phyloP scores from a whole-genome alignment of 2,888 invertebrate species.

The Agonopterix subpropinquella region DNA sequence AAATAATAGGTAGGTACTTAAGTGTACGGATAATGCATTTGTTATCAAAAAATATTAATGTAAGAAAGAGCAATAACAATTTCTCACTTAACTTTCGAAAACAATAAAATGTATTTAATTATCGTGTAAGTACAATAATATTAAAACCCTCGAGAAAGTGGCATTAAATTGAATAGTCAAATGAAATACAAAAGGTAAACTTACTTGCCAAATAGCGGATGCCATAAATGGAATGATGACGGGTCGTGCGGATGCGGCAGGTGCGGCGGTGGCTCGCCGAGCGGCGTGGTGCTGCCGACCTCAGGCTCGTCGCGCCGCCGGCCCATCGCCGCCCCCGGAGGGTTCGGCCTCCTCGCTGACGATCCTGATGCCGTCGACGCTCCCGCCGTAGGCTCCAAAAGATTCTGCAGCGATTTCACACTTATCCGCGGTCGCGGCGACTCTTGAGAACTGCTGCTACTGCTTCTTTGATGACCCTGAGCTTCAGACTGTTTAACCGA shows the following conservation, averaged over 20 bases:
- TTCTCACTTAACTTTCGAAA: no score
- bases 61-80: no score
- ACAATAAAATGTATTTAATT: no score
- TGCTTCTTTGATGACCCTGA: constrained; percentile 34
- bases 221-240: constrained; percentile 85
- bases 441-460: constrained; percentile 47
- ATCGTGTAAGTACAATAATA: no score
- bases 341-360: constrained; percentile 36
- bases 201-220: constrained; percentile 91
- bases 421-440: constrained; percentile 76
- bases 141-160: no score
- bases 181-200: constrained; percentile 31
- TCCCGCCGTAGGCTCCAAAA: constrained; percentile 72
- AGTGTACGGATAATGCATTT: no score
- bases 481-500: constrained; percentile 50
- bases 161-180: no score
- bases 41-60: no score
- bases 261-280: constrained; percentile 59
- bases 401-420: constrained; percentile 78
- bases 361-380: constrained; percentile 38
- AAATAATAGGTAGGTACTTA: no score
- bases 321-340: constrained; percentile 56
- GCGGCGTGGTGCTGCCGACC: constrained; percentile 79
- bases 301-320: constrained; percentile 75
- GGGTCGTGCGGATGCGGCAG: constrained; percentile 61